phyloP scores from a whole-genome alignment of 23 tunicate genomes.

The Oikopleura dioica region DNA sequence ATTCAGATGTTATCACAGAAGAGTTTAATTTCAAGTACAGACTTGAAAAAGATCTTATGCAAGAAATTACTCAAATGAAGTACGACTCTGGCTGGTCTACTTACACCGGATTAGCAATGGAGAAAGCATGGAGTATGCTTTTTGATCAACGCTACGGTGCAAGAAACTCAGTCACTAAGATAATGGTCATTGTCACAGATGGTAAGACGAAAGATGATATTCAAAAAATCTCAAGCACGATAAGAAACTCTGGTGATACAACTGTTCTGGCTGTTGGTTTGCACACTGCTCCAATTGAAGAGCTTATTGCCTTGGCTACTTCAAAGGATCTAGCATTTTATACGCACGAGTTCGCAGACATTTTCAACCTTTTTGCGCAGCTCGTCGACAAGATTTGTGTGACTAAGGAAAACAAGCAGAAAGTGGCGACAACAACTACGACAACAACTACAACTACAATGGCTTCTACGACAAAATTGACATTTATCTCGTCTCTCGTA shows the following conservation, averaged over 20 bases:
- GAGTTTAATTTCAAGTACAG: too few species aligned
- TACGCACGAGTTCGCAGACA: neutral
- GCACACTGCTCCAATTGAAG: neutral
- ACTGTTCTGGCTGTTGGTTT: conserved; percentile 7
- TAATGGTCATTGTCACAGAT: neutral
- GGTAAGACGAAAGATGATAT: conserved; percentile 3
- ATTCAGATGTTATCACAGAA: neutral
- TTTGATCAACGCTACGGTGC: neutral
- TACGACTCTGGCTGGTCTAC: neutral
- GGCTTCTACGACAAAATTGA: too few species aligned
- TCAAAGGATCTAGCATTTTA: neutral
- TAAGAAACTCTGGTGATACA: neutral
- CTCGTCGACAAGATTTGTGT: neutral
- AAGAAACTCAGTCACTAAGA: neutral
- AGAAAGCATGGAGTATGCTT: neutral
- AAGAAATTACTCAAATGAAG: too few species aligned
- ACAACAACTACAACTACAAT: too few species aligned
- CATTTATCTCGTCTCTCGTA: too few species aligned
- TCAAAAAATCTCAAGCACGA: neutral
- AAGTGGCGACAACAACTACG: too few species aligned
- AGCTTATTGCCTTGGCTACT: neutral
- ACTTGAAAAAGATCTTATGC: too few species aligned
- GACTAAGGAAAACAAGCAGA: too few species aligned
- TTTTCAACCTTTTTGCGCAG: too few species aligned
- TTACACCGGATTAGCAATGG: neutral